These are phyloP conservation scores for Abrostola triplasia DNA, from an alignment of 2,888 invertebrate species.

Conservation along the genomic window DNA sequence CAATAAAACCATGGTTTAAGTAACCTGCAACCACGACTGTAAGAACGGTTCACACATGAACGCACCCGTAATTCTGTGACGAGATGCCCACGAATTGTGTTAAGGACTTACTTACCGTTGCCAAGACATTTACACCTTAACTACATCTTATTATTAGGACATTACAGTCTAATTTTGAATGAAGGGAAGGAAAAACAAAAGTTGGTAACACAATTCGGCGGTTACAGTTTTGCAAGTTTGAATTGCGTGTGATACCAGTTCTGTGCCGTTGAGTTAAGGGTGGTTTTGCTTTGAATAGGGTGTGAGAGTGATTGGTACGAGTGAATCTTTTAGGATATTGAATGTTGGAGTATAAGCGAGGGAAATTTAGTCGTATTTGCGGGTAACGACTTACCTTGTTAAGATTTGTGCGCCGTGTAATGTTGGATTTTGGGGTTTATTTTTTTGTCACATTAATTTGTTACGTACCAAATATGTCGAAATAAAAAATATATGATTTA, in stretches of 20 bases:
- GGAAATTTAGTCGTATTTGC: slow-evolving; percentile 63
- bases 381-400: slow-evolving; percentile 71
- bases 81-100: slow-evolving; percentile 74
- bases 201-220: slow-evolving; percentile 40
- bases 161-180: slow-evolving; percentile 9
- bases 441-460: not conserved
- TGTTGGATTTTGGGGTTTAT: slow-evolving; percentile 31
- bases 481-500: too few relatives aligned
- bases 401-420: slow-evolving; percentile 53
- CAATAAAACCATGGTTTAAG: slow-evolving; percentile 51
- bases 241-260: slow-evolving; percentile 24
- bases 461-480: not conserved
- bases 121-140: slow-evolving; percentile 12
- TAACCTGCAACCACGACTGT: slow-evolving; percentile 54
- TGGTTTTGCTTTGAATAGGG: slow-evolving; percentile 25
- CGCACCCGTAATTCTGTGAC: slow-evolving; percentile 71
- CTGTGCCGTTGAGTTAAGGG: slow-evolving; percentile 13
- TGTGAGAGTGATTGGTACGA: slow-evolving; percentile 10
- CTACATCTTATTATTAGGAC: rapidly evolving
- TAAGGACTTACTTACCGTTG: slow-evolving; percentile 68
- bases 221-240: slow-evolving; percentile 41
- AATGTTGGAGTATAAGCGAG: slow-evolving; percentile 59
- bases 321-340: slow-evolving; percentile 64
- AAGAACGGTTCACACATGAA: slow-evolving; percentile 72
- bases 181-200: not conserved